Percentiles rank a stretch among this genome's conserved stretches.
Conservation (phyloP, 2,888 invertebrate genomes). For the Eustalomyia histrio region DNA sequence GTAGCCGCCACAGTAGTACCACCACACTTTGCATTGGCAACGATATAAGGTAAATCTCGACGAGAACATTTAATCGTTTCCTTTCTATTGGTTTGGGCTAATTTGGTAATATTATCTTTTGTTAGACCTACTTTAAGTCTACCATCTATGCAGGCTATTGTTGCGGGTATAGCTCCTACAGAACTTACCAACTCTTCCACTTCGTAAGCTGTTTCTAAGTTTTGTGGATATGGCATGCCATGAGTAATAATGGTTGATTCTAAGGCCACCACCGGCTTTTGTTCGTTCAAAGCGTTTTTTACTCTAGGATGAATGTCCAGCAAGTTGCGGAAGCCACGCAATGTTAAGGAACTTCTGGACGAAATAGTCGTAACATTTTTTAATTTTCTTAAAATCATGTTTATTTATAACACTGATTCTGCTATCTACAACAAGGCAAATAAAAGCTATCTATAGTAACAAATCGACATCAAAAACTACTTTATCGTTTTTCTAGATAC, state of each 20-base stretch:
- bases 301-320: slow-evolving; percentile 84
- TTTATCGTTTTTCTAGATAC: too few species aligned
- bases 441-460: too few species aligned
- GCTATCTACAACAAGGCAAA: too few species aligned
- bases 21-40: slow-evolving; percentile 86
- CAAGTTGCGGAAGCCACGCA: slow-evolving; percentile 51
- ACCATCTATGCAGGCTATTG: slow-evolving; percentile 93
- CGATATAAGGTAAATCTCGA: slow-evolving; percentile 89
- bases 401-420: neutral
- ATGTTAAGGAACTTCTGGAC: neutral
- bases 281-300: slow-evolving; percentile 82
- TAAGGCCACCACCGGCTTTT: slow-evolving; percentile 91
- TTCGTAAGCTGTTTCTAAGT: slow-evolving; percentile 86
- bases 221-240: slow-evolving; percentile 97
- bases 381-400: slow-evolving; percentile 43
- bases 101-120: slow-evolving; percentile 82
- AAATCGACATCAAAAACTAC: too few species aligned
- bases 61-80: slow-evolving; percentile 89
- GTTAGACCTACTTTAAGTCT: slow-evolving; percentile 89
- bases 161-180: slow-evolving; percentile 93
- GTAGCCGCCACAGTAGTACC: slow-evolving; percentile 99
- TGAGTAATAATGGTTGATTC: slow-evolving; percentile 99
- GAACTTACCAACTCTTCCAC: slow-evolving; percentile 85
- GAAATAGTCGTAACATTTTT: neutral
- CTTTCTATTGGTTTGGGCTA: slow-evolving; percentile 81